Base-by-base conservation (phyloP, 1,140 invertebrate genomes). In the Euwallacea similis region DNA sequence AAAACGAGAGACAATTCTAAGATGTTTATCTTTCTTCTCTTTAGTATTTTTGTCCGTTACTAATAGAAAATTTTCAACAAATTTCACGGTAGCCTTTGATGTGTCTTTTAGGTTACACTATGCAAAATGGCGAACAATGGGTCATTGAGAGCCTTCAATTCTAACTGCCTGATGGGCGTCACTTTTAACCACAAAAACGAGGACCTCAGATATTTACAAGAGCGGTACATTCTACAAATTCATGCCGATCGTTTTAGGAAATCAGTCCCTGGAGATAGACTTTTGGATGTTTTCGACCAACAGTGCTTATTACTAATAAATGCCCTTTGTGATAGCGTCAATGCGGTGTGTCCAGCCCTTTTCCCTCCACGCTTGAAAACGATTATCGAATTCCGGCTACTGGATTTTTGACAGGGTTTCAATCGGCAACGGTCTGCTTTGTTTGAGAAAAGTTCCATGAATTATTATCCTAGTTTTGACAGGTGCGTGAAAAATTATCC, bases 221-320 rank as follows among this genome's bases (percentile, higher is more conserved):
- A 44, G 60, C 46, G 13, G 46, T 46, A 62, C 43, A 62, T 44
- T 44, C 60, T 46, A n/a, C 9, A 62, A 62, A 62, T 62, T 46
- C 43, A 21, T 62, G 16, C 43, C 16, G 11, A 62, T 16, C n/a
- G 43, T 62, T 62, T 62, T 9, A 44, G n/a, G 15, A 13, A 62
- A 60, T 41, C 58, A 60, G 16, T 42, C 60, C 41, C 60, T 10
- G 43, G 43, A n/a, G 60, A 46, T 44, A 4, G 42, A 46, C 60
- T 62, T 43, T 62, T 62, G 15, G 46, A 43, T 62, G 60, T 62
- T 62, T 62, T 46, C 60, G 42, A 15, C 60, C 60, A 62, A 44
- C 60, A 46, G 0, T 62, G 60, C 60, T 62, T 62, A 62, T 62
- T 62, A 62, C 60, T 62, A 62, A 62, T 62, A 62, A 62, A 62